A percentile compares a stretch with the other conserved stretches of the same genome.
Conservation (phyloP, 64 coral and sea anemone genomes). For the Pocillopora damicornis region DNA sequence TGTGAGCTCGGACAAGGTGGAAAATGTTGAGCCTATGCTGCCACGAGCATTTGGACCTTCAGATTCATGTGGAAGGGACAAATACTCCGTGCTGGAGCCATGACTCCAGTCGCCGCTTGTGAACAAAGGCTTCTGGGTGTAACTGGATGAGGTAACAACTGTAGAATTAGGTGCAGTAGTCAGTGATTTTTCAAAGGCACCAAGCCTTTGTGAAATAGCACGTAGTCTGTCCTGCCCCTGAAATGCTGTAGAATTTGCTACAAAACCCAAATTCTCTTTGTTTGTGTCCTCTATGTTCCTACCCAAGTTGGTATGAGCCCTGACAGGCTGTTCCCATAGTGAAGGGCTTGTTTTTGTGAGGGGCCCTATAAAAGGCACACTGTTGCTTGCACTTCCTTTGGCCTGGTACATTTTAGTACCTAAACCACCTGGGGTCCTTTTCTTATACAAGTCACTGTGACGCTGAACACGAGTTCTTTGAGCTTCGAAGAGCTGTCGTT, state of each 20-base stretch:
- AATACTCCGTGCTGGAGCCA: conserved; percentile 44
- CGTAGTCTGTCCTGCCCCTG: background rate
- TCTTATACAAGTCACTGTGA: conserved; percentile 14
- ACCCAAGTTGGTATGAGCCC: background rate
- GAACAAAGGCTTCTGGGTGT: conserved; percentile 2
- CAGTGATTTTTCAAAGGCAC: conserved; percentile 2
- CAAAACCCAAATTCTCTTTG: conserved; percentile 10
- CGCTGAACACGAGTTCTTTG: conserved; percentile 24
- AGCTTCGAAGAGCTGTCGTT: conserved; percentile 40
- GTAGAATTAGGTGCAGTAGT: background rate
- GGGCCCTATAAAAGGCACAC: background rate
- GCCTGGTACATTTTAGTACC: background rate
- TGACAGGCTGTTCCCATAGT: background rate
- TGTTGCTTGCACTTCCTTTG: background rate
- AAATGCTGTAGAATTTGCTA: conserved; percentile 2
- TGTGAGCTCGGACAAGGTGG: conserved; percentile 35
- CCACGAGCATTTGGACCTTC: background rate
- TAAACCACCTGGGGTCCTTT: background rate
- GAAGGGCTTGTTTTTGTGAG: background rate
- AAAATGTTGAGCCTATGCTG: conserved; percentile 27
- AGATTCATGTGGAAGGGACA: conserved; percentile 1
- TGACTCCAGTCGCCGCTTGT: conserved; percentile 21
- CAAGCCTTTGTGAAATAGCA: background rate
- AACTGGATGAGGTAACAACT: background rate
- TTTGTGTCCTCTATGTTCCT: background rate